Conservation (phyloP, 2,888 invertebrate species). For the Nephrotoma guestfalica region DNA sequence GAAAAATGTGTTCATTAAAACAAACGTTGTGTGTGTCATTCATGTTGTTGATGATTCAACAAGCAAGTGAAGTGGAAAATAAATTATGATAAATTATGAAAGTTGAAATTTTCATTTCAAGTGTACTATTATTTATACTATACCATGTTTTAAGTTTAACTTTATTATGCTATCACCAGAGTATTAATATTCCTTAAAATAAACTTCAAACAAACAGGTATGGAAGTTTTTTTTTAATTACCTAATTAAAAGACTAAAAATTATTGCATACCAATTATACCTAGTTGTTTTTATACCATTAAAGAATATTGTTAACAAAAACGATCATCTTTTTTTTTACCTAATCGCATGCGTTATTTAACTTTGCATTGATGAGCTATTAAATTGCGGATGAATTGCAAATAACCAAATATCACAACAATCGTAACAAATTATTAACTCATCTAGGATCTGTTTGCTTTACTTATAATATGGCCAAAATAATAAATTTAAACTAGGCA, state of each 20-base stretch:
- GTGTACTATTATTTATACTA: neutral
- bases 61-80: neutral
- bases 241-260: neutral
- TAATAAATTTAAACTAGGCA: neutral
- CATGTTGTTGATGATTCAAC: neutral
- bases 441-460: neutral
- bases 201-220: neutral
- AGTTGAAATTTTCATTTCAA: neutral
- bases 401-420: neutral
- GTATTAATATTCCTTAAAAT: neutral
- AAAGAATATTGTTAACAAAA: neutral
- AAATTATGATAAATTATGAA: neutral
- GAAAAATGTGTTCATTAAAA: neutral
- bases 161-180: neutral
- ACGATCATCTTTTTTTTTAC: neutral
- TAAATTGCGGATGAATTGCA: neutral
- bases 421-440: neutral
- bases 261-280: neutral
- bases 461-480: neutral
- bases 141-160: neutral
- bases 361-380: neutral
- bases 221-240: neutral
- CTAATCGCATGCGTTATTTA: neutral
- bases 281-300: neutral
- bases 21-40: neutral